These are phyloP conservation scores for Anolis sagrei DNA, from an alignment of 2,113 vertebrate genomes.

Conservation along the genomic window DNA sequence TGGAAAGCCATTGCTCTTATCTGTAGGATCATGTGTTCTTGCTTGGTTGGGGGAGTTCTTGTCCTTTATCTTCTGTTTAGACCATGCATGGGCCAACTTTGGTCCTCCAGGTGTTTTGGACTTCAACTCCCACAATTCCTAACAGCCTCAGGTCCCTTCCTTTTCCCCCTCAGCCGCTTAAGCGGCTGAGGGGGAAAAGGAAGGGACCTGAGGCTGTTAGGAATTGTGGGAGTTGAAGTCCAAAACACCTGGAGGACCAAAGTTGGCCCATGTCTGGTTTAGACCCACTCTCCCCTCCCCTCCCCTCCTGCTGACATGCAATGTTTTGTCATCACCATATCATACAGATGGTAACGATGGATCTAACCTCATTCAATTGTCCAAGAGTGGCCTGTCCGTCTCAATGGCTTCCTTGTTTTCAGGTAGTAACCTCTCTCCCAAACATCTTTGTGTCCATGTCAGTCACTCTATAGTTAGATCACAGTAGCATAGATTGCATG, in stretches of 20 bases:
- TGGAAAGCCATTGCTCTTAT: not conserved
- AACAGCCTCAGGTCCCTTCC: no score
- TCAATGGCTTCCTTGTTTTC: constrained; percentile 94
- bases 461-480: not conserved
- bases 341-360: constrained; percentile 93
- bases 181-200: no score
- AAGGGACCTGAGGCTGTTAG: no score
- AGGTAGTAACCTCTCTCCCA: constrained; percentile 79
- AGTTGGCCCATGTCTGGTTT: no score
- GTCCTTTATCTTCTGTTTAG: not conserved
- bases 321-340: constrained; percentile 78
- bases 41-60: not conserved
- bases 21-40: not conserved
- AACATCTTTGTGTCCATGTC: constrained; percentile 42
- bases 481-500: no score
- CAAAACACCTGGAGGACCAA: no score
- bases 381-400: constrained; percentile 89
- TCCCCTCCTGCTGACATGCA: constrained; percentile 63
- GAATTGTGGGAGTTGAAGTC: no score
- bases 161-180: no score
- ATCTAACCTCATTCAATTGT: constrained; percentile 91
- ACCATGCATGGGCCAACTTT: no score
- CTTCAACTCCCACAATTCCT: no score
- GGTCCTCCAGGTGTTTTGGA: no score
- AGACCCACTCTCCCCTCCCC: not conserved